phyloP scores from a whole-genome alignment of 2,797 vertebrate species.

The Poeciliopsis paucimaculata region DNA sequence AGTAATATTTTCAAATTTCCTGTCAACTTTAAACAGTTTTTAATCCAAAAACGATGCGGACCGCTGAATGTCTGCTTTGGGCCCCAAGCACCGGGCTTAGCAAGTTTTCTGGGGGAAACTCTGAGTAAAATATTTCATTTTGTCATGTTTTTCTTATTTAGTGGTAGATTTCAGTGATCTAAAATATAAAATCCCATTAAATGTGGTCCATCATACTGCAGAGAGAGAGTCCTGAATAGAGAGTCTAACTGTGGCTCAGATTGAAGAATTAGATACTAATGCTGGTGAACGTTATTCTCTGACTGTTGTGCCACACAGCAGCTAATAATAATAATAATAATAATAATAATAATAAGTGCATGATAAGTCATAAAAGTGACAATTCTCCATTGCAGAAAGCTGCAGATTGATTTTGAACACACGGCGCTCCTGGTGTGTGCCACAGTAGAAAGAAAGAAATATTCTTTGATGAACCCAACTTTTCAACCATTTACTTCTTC shows the following conservation, averaged over 20 bases:
- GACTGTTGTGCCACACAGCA: slow-evolving; percentile 13
- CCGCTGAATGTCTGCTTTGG: too few relatives aligned
- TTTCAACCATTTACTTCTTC: slow-evolving; percentile 22
- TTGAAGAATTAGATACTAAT: slow-evolving; percentile 4
- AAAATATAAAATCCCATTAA: neutral
- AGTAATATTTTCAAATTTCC: too few relatives aligned
- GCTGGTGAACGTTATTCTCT: neutral
- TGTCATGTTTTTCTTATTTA: neutral
- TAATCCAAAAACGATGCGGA: too few relatives aligned
- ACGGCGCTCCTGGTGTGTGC: slow-evolving; percentile 19
- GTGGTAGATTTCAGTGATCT: neutral
- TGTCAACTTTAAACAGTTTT: too few relatives aligned
- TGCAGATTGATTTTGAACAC: neutral
- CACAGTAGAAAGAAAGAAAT: slow-evolving; percentile 15
- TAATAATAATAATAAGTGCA: neutral
- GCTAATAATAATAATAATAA: neutral
- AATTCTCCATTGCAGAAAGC: slow-evolving; percentile 35
- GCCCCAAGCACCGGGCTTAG: too few relatives aligned
- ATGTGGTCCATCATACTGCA: neutral
- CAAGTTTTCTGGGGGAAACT: too few relatives aligned
- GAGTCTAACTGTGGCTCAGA: neutral
- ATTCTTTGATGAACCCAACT: slow-evolving; percentile 2
- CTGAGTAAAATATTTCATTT: too few relatives aligned
- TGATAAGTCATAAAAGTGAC: slow-evolving; percentile 19
- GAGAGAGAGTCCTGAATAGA: neutral